Percentiles rank a stretch among this genome's conserved stretches.
phyloP scores from a whole-genome alignment of 2,113 vertebrate genomes.

The Stigmatopora nigra region DNA sequence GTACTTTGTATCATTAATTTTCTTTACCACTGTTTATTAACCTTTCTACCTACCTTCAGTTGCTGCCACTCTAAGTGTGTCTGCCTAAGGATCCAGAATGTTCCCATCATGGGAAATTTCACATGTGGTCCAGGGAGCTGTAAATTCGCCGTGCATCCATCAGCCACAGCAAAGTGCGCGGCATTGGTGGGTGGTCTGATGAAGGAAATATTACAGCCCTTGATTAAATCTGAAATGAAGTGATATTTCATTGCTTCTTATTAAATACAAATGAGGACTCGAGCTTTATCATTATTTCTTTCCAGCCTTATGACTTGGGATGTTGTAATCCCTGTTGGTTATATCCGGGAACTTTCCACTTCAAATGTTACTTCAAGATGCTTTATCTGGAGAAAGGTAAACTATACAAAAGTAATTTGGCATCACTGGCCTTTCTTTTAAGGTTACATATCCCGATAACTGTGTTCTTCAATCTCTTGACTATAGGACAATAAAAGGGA shows the following conservation, averaged over 20 bases:
- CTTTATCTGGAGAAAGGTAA: background rate
- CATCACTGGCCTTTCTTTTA: background rate
- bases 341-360: constrained; percentile 37
- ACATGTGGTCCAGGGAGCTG: constrained; percentile 44
- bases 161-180: constrained; percentile 48
- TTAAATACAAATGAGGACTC: constrained; percentile 69
- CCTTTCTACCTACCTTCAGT: constrained; percentile 51
- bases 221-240: constrained; percentile 77
- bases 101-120: constrained; percentile 48
- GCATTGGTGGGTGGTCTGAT: constrained; percentile 59
- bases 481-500: constrained; percentile 18
- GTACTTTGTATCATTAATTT: constrained; percentile 66
- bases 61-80: constrained; percentile 2
- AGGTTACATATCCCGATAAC: constrained; percentile 2
- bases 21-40: constrained; percentile 62
- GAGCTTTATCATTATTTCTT: constrained; percentile 60
- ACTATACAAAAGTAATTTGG: background rate
- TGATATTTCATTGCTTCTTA: constrained; percentile 72
- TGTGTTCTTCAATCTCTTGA: constrained; percentile 10
- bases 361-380: constrained; percentile 20
- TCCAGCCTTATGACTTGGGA: constrained; percentile 36
- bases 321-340: constrained; percentile 31
- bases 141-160: constrained; percentile 58
- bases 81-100: constrained; percentile 30
- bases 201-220: constrained; percentile 68